phyloP scores from a whole-genome alignment of 2,888 invertebrate genomes.

The Rhorus exstirpatorius region DNA sequence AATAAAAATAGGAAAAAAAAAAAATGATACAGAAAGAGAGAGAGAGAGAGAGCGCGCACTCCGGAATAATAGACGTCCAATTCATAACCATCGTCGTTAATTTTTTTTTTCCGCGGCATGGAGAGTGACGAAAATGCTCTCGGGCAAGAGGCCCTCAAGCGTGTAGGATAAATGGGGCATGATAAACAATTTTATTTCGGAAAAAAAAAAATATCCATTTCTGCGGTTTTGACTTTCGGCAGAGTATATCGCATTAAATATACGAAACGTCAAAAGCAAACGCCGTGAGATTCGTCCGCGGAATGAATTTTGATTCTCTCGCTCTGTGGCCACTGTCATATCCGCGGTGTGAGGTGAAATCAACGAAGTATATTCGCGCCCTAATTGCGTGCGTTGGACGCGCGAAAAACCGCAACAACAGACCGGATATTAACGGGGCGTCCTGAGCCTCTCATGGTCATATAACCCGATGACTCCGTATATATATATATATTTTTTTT shows the following conservation, averaged over 20 bases:
- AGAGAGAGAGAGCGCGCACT: conserved; percentile 33
- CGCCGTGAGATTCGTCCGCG: conserved; percentile 15
- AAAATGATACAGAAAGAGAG: conserved; percentile 21
- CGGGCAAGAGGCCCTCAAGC: conserved; percentile 11
- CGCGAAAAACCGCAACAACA: conserved; percentile 51
- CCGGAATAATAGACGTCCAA: conserved; percentile 61
- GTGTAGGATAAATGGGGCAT: background rate
- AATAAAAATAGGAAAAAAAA: conserved; percentile 10
- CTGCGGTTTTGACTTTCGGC: conserved; percentile 7
- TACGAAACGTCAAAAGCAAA: conserved; percentile 66
- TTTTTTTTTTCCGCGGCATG: conserved; percentile 49
- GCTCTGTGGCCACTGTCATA: conserved; percentile 37
- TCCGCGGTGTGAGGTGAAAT: conserved; percentile 43
- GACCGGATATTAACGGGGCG: conserved; percentile 64
- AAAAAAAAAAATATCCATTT: conserved; percentile 40
- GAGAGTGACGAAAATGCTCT: conserved; percentile 36
- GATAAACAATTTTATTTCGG: conserved; percentile 38
- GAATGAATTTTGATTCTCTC: conserved; percentile 28
- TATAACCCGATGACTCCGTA: background rate
- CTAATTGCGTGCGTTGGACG: conserved; percentile 60
- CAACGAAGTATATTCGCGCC: conserved; percentile 53
- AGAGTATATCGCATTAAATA: conserved; percentile 6
- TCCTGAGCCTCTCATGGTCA: background rate
- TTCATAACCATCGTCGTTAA: conserved; percentile 68
- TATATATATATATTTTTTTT: conserved; percentile 14